These are phyloP conservation scores for Blomia tropicalis DNA, from an alignment of 2,888 invertebrate genomes.

Conservation along the genomic window DNA sequence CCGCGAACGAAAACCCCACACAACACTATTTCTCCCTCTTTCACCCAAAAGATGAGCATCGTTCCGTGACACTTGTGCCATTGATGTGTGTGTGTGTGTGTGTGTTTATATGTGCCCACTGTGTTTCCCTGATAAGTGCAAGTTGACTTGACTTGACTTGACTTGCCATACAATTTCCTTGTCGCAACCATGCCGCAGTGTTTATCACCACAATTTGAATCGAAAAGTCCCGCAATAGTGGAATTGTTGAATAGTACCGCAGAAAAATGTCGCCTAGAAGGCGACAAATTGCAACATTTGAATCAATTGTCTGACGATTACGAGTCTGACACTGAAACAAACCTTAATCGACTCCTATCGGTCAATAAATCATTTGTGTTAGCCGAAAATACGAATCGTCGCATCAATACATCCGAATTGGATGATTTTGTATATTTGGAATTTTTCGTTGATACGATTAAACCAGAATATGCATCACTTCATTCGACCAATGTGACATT, in stretches of 20 bases:
- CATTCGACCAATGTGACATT: constrained; percentile 1
- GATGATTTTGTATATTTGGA: constrained; percentile 16
- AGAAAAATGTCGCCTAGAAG: neutral
- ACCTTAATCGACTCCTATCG: neutral
- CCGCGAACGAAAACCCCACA: too few species aligned
- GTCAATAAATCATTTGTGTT: neutral
- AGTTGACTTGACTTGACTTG: too few species aligned
- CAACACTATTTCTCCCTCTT: too few species aligned
- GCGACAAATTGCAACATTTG: too few species aligned
- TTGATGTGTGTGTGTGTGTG: constrained; percentile 3
- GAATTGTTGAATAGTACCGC: constrained; percentile 4
- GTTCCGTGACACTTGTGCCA: neutral
- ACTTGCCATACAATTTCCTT: too few species aligned
- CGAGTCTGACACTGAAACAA: too few species aligned
- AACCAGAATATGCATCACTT: constrained; percentile 2
- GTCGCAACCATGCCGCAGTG: constrained; percentile 1
- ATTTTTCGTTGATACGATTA: constrained; percentile 14
- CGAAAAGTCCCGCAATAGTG: constrained; percentile 6
- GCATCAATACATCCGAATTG: neutral
- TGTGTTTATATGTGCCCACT: neutral
- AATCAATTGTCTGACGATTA: too few species aligned
- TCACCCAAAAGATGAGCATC: neutral
- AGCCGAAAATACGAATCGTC: neutral
- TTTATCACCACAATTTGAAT: constrained; percentile 7
- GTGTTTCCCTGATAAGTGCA: too few species aligned